Evolutionary conservation across 1,140 invertebrate genomes (phyloP), one percentile per base, ranked within the genome.

Genomic region (Kradibia gibbosae): DNA sequence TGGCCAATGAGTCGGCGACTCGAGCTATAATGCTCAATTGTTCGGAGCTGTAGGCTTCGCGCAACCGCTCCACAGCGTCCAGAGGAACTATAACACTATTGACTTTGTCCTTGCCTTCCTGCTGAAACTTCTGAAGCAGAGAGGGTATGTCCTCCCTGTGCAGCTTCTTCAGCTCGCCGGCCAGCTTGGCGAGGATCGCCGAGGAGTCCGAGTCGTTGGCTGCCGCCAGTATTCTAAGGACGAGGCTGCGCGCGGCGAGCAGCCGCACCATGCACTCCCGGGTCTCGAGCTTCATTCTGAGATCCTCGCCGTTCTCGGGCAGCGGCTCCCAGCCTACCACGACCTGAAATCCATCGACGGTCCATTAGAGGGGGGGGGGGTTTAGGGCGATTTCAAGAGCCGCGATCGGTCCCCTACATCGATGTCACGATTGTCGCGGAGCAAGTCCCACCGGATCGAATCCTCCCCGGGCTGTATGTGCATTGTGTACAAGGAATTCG

Each of bases 401-500:
- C 48, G 22, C 31, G 48, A 28, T 48, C 34, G 48, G 20, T 50
- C n/a, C 13, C 77, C 7, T 87, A 91, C 88, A 83, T 91, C 88
- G 71, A 93, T 90, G 88, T 94, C 93, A 67, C 94, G 87, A 87
- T 94, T 94, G 86, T 94, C 93, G 81, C 91, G 86, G 3, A 94
- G 85, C 70, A 91, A 85, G 71, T 91, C 87, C 91, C 91, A 93
- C 73, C 89, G 85, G 39, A 91, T 91, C 31, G 91, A 88, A 87
- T 94, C 93, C 83, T 93, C 91, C 8, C 91, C 91, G 0, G 92
- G 92, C 86, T 93, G 91, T 72, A 94, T 91, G 62, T 93, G 92
- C 92, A 94, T 93, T 72, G 84, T 86, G 57, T 82, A 84, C 45
- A 91, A 85, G 13, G 87, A 86, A 60, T 85, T 85, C 25, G 88